A percentile compares a stretch with the other conserved stretches of the same genome.
Conservation (phyloP, 2,113 vertebrate genomes). For the Elachura formosa region DNA sequence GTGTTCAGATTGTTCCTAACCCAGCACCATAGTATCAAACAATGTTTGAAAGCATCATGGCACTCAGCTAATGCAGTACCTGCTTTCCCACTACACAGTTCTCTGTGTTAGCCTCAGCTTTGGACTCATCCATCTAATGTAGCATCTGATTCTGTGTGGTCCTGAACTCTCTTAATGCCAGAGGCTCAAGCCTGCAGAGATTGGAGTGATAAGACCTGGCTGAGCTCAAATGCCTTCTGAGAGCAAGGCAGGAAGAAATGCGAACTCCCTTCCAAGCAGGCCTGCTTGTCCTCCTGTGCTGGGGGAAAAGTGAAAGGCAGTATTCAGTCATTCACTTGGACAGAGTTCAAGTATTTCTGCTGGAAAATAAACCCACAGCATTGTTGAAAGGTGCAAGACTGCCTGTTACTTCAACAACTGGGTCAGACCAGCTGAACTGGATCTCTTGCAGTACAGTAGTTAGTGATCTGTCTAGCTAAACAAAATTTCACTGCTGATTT, state of each 20-base stretch:
- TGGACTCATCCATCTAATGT: neutral
- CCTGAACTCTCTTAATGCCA: neutral
- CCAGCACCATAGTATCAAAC: neutral
- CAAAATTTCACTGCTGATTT: neutral
- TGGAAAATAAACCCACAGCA: neutral
- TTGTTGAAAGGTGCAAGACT: slow-evolving; percentile 7
- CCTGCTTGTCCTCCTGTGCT: neutral
- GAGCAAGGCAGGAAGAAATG: neutral
- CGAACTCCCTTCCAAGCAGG: neutral
- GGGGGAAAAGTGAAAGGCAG: neutral
- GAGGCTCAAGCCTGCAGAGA: neutral
- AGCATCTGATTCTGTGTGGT: slow-evolving; percentile 30
- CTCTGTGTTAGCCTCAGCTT: neutral
- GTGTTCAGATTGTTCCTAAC: neutral
- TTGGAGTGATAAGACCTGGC: neutral
- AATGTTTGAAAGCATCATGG: neutral
- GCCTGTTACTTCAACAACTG: neutral
- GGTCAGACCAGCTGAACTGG: neutral
- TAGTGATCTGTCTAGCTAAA: neutral
- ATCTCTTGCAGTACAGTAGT: neutral
- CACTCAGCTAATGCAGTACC: neutral
- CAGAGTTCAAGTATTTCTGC: neutral
- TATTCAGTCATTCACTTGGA: neutral
- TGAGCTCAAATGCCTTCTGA: neutral
- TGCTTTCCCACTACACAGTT: neutral